A percentile compares a stretch with the other conserved stretches of the same genome.
Evolutionary conservation across 1,140 invertebrate genomes (phyloP).

Genomic region (Formica selysi): DNA sequence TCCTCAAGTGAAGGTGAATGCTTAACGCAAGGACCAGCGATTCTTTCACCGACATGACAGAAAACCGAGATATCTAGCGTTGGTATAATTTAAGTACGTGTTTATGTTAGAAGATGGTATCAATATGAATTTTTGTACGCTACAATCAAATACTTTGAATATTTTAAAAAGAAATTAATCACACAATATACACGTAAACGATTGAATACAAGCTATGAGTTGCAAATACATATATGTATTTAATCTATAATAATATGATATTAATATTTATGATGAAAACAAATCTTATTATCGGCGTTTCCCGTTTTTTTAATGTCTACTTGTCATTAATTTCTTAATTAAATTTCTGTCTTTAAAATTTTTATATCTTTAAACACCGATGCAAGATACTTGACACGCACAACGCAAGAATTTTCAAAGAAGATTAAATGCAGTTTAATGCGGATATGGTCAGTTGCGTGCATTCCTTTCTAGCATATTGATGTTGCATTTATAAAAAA

Average conservation of each 20-base stretch:
- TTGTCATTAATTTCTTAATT: background rate
- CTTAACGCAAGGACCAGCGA: background rate
- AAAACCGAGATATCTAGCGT: conserved; percentile 23
- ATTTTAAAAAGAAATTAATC: background rate
- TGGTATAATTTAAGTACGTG: background rate
- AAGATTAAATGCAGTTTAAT: background rate
- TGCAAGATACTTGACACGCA: background rate
- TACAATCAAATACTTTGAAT: background rate
- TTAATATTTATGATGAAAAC: background rate
- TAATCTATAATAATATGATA: background rate
- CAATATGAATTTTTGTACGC: background rate
- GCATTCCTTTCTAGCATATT: background rate
- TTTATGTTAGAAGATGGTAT: background rate
- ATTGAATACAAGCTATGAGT: background rate
- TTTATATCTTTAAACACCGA: background rate
- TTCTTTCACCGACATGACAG: conserved; percentile 15
- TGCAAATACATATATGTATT: background rate
- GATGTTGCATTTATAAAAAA: background rate
- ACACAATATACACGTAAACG: background rate
- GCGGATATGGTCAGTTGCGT: background rate
- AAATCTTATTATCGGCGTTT: background rate
- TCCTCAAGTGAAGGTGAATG: background rate
- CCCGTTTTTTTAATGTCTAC: background rate
- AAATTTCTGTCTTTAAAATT: background rate
- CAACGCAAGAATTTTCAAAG: background rate